Conservation (phyloP, 2,797 vertebrate species). For the Astyanax mexicanus region DNA sequence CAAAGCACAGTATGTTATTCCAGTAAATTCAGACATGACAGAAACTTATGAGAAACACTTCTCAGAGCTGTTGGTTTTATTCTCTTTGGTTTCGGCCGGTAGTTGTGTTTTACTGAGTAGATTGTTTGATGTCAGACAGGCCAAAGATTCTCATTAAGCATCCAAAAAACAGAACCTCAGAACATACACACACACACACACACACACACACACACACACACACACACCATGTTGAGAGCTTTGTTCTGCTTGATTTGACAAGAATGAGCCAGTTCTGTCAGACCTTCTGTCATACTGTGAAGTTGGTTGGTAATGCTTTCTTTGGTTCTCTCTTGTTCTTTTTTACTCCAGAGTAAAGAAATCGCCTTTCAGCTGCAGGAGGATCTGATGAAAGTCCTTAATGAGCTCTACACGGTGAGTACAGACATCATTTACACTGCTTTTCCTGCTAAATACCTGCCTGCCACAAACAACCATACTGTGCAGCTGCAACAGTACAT, state of each 20-base stretch:
- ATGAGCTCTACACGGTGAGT: conserved; percentile 98
- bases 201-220: not conserved
- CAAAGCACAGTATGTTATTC: not conserved
- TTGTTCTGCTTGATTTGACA: conserved; percentile 4
- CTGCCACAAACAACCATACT: not conserved
- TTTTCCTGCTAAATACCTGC: conserved; percentile 15
- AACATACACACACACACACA: not conserved
- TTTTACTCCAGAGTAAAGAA: conserved; percentile 92
- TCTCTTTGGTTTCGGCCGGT: not conserved
- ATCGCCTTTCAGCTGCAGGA: conserved; percentile 98
- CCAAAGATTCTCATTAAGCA: conserved; percentile 1
- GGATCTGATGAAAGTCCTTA: conserved; percentile 99
- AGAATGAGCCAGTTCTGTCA: conserved; percentile 2
- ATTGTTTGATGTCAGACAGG: conserved; percentile 2
- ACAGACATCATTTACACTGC: conserved; percentile 31
- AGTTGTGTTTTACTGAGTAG: not conserved
- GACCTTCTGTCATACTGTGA: conserved; percentile 6
- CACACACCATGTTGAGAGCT: not conserved
- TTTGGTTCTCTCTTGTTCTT: conserved; percentile 6
- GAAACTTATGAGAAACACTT: not conserved
- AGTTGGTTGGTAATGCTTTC: conserved; percentile 7
- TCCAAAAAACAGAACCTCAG: not conserved
- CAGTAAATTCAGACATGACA: not conserved
- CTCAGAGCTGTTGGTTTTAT: not conserved
- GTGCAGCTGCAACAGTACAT: not conserved